Base-by-base conservation (phyloP, 1,140 invertebrate species). In the Agrilus planipennis region DNA sequence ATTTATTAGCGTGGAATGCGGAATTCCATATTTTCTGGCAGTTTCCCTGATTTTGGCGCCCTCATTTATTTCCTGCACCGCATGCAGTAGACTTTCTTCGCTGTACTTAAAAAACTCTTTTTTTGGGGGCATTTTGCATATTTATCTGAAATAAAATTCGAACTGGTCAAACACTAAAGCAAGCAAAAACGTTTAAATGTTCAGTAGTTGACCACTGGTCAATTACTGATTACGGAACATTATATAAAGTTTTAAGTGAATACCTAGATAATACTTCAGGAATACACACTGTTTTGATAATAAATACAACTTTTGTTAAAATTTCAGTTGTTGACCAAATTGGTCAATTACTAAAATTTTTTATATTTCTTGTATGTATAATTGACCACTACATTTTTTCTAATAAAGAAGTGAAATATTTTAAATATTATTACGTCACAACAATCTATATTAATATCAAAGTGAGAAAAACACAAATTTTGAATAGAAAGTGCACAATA, bases 1-100 rank as follows among this genome's bases (percentile, higher is more conserved):
- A 27, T 36, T 42, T 1, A 42, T 42, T 36, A 42, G 29, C 14
- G 40, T 42, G 14, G 31, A 39, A 42, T 42, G 40, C 6, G 32
- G 40, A 22, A 23, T 31, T 9, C 40, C 40, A 20, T 36, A 42
- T 31, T 35, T 11, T 19, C 40, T 23, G 21, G 34, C 40, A 5
- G 40, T 31, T 42, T 38, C 18, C 11, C 40, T 6, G 35, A 42
- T 42, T 6, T 10, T 22, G 32, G 20, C 34, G 11, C 34, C 32
- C 34, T 42, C 23, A 42, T 42, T 37, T 23, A 42, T 22, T 1
- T 42, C 17, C 12, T 11, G 34, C 6, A 41, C n/a, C 34, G 28
- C 39, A 14, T 41, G 39, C 34, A 18, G 39, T 35, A 41, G 22
- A 34, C 34, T 27, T 41, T 6, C 14, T 34, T 41, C 28, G 25